phyloP scores from a whole-genome alignment of 2,113 vertebrate species.

The Galbula dea region DNA sequence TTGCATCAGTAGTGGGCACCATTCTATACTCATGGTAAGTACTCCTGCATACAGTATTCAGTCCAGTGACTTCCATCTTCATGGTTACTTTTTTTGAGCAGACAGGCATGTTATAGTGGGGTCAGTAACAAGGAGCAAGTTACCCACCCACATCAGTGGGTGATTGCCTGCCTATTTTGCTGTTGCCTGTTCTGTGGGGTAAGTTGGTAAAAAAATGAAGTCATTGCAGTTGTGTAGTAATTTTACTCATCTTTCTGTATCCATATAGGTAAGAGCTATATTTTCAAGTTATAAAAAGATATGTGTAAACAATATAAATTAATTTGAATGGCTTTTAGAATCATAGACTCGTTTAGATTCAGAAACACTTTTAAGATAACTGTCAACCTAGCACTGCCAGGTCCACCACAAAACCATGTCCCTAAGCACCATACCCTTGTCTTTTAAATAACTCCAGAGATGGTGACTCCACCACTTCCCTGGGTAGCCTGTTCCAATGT shows the following conservation, averaged over 20 bases:
- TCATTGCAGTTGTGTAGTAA: not conserved
- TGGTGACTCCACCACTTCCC: too few relatives aligned
- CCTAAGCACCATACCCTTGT: too few relatives aligned
- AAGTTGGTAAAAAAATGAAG: not conserved
- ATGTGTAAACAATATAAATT: not conserved
- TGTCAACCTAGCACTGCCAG: too few relatives aligned
- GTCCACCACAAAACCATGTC: too few relatives aligned
- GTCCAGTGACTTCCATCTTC: not conserved
- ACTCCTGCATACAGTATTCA: not conserved
- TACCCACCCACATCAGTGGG: not conserved
- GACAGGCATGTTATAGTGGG: not conserved
- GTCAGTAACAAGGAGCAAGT: not conserved
- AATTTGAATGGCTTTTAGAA: not conserved
- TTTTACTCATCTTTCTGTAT: not conserved
- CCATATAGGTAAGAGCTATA: not conserved
- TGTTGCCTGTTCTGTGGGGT: not conserved
- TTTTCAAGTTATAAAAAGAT: not conserved
- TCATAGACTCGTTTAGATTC: not conserved
- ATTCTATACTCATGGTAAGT: constrained; percentile 90
- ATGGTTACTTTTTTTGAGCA: not conserved
- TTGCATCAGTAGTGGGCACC: constrained; percentile 87
- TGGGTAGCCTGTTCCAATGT: too few relatives aligned
- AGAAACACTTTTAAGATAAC: not conserved
- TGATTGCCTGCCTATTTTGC: not conserved
- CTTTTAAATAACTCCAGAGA: too few relatives aligned